Conservation (phyloP, 1,140 invertebrate genomes). For the Pogonognathellus flavescens region DNA sequence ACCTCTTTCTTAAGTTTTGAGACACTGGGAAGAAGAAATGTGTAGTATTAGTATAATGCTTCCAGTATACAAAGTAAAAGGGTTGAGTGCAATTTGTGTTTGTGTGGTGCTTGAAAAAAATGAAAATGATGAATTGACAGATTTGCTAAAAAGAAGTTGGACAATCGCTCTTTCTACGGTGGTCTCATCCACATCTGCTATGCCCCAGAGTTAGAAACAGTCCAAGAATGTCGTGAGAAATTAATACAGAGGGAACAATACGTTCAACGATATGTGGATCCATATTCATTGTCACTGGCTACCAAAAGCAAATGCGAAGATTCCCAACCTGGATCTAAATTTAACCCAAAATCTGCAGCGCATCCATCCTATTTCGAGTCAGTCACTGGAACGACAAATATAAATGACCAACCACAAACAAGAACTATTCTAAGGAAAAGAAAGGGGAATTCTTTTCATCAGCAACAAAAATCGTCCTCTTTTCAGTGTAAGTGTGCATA, state of each 20-base stretch:
- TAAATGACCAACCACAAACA: background rate
- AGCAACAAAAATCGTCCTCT: too few species aligned
- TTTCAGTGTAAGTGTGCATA: background rate
- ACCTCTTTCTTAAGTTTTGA: too few species aligned
- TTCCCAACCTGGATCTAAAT: background rate
- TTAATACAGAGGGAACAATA: slow-evolving; percentile 79
- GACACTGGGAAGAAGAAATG: too few species aligned
- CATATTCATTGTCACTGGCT: background rate
- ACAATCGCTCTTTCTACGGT: slow-evolving; percentile 88
- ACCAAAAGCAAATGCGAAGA: background rate
- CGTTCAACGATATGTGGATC: slow-evolving; percentile 69
- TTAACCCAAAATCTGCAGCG: slow-evolving; percentile 17
- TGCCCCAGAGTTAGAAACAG: slow-evolving; percentile 86
- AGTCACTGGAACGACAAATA: slow-evolving; percentile 3
- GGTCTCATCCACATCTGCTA: slow-evolving; percentile 89
- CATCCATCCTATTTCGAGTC: background rate
- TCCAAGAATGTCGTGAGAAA: slow-evolving; percentile 82
- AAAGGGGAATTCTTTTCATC: too few species aligned
- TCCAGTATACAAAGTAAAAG: too few species aligned
- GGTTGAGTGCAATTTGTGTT: too few species aligned
- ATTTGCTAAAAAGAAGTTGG: slow-evolving; percentile 84
- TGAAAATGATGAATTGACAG: slow-evolving; percentile 71
- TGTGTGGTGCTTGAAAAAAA: slow-evolving; percentile 1
- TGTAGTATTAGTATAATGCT: too few species aligned
- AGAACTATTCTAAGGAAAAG: background rate